Conservation (phyloP, 2,113 vertebrate genomes). For the Alligator mississippiensis region DNA sequence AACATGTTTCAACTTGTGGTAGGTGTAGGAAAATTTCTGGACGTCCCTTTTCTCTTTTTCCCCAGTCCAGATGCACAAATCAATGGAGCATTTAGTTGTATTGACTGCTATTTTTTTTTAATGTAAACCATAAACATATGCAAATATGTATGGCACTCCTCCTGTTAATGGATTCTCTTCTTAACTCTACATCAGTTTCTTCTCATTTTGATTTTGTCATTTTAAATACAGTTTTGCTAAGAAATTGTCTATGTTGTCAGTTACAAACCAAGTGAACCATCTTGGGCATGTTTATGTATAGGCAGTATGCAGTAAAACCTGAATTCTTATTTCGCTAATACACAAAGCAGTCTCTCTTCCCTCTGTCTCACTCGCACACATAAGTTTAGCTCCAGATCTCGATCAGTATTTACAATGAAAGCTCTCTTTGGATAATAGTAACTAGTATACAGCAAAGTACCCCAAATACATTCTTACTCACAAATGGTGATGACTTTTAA, state of each 20-base stretch:
- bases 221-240: background rate
- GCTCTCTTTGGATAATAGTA: background rate
- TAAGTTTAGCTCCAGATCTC: background rate
- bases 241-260: background rate
- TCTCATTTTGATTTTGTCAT: conserved; percentile 13
- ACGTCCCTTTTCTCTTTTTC: conserved; percentile 53
- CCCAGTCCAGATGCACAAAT: conserved; percentile 61
- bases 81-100: conserved; percentile 58
- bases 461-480: background rate
- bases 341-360: background rate
- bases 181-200: background rate
- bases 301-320: background rate
- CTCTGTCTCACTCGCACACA: background rate
- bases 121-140: background rate
- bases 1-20: conserved; percentile 76
- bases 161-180: conserved; percentile 23
- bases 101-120: conserved; percentile 22
- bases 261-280: background rate
- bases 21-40: conserved; percentile 72
- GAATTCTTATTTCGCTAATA: background rate
- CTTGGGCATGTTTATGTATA: background rate
- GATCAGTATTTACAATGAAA: background rate
- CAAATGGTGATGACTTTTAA: background rate
- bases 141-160: background rate
- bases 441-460: background rate